These are phyloP conservation scores for Anoncus sp. DNA, from an alignment of 2,888 invertebrate genomes.

Conservation along the genomic window DNA sequence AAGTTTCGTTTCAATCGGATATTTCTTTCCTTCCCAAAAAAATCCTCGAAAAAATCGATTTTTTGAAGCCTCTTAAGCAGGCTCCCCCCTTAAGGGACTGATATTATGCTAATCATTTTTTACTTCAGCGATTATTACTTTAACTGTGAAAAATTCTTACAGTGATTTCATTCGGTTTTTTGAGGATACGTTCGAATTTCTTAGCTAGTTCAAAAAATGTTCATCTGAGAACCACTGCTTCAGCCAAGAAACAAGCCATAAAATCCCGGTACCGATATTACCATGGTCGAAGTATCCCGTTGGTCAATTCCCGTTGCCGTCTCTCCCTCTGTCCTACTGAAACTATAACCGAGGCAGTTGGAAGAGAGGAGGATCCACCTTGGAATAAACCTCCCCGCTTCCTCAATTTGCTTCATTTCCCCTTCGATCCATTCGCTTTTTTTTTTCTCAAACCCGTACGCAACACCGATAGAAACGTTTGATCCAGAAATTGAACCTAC, in stretches of 20 bases:
- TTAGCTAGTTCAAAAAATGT: constrained; percentile 1
- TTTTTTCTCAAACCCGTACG: constrained; percentile 28
- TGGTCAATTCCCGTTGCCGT: constrained; percentile 69
- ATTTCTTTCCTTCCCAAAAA: no score
- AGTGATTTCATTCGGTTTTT: neutral
- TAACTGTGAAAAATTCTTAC: neutral
- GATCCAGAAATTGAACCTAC: constrained; percentile 65
- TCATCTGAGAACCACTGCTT: constrained; percentile 66
- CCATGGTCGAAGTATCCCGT: constrained; percentile 67
- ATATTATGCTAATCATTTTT: no score
- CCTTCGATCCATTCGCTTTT: constrained; percentile 16
- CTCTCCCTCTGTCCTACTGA: constrained; percentile 28
- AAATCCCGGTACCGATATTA: constrained; percentile 70
- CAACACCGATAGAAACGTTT: constrained; percentile 65
- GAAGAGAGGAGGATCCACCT: constrained; percentile 45
- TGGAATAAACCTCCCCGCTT: constrained; percentile 38
- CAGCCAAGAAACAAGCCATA: constrained; percentile 68
- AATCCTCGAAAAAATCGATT: no score
- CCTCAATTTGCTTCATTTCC: constrained; percentile 37
- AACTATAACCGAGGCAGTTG: neutral
- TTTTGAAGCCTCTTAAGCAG: no score
- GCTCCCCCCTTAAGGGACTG: no score
- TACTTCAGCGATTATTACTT: neutral
- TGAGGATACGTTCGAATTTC: neutral
- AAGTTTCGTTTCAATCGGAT: no score